These are phyloP conservation scores for Mustelus asterias DNA, from an alignment of 2,113 vertebrate species.

Conservation along the genomic window DNA sequence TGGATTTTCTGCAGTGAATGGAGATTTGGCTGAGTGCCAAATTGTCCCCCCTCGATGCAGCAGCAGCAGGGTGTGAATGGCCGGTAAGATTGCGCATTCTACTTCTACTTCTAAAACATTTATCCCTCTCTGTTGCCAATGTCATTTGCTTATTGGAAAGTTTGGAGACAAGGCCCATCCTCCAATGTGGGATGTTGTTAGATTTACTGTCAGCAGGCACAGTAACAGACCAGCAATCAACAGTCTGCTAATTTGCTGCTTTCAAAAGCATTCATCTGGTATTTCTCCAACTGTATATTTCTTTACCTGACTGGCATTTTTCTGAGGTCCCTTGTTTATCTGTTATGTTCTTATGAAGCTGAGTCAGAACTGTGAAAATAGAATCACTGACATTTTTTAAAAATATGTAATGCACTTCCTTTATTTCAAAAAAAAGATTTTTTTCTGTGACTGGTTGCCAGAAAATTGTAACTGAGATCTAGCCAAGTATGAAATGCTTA, in stretches of 20 bases:
- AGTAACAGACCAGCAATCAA: constrained; percentile 1
- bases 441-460: neutral
- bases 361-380: neutral
- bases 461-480: neutral
- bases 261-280: neutral
- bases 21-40: too few relatives aligned
- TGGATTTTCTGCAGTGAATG: too few relatives aligned
- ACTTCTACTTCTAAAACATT: neutral
- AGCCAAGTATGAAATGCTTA: neutral
- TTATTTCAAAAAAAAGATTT: neutral
- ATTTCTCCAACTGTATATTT: neutral
- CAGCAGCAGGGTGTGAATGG: too few relatives aligned
- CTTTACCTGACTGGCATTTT: neutral
- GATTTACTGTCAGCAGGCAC: neutral
- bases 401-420: neutral
- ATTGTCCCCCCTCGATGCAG: too few relatives aligned
- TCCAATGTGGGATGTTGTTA: neutral
- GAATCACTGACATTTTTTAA: neutral
- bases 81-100: too few relatives aligned
- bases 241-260: neutral
- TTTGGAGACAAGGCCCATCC: neutral
- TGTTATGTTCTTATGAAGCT: neutral
- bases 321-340: neutral
- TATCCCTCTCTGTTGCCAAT: neutral
- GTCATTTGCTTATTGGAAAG: neutral